These are phyloP conservation scores for Cirrhinus molitorella DNA, from an alignment of 2,797 vertebrate species.

Conservation along the genomic window DNA sequence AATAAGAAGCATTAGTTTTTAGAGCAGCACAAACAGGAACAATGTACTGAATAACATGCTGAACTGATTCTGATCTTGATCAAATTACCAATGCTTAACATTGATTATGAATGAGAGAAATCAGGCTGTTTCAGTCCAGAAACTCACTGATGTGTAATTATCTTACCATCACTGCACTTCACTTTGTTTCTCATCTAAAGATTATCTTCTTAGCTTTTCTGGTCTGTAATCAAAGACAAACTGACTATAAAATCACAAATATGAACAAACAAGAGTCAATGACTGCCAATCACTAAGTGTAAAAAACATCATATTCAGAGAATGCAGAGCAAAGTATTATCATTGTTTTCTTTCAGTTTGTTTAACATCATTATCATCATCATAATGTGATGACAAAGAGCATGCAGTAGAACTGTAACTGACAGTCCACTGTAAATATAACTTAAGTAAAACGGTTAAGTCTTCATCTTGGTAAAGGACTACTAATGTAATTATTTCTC, in stretches of 20 bases:
- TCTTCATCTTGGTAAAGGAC: neutral
- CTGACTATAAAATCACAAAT: neutral
- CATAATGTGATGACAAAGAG: neutral
- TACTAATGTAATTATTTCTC: neutral
- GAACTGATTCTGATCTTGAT: neutral
- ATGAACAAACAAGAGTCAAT: neutral
- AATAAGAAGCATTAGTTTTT: neutral
- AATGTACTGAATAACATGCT: neutral
- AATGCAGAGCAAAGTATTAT: neutral
- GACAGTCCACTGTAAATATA: neutral
- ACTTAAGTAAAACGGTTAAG: neutral
- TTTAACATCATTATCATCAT: neutral
- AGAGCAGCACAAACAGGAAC: neutral
- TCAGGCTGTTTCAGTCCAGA: neutral
- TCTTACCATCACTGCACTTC: neutral
- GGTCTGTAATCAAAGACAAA: neutral
- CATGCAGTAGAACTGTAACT: neutral
- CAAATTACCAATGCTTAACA: neutral
- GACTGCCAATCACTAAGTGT: neutral
- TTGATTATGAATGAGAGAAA: neutral
- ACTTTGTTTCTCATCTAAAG: neutral
- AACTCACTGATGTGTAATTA: neutral
- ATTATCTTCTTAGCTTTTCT: rapidly evolving
- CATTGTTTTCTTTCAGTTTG: neutral
- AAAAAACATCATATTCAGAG: neutral